Evolutionary conservation across 2,888 invertebrate genomes (phyloP), one percentile per base, ranked within the genome.

Genomic region (Athripsodes cinereus): DNA sequence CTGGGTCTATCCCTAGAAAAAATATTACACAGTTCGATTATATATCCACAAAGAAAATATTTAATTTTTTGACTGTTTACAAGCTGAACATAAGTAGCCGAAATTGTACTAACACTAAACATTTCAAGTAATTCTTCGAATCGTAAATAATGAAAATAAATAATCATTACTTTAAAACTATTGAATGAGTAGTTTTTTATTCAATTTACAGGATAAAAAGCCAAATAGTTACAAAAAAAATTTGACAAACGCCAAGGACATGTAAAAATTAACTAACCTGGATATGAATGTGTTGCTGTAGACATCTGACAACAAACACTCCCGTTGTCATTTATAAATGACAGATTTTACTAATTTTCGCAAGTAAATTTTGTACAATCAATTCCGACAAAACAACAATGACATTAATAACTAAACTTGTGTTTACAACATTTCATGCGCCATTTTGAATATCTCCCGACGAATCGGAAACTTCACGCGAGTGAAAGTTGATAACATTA

Each of bases 1-100:
- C 83, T 75, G 87, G 85, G 82, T 87, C 87, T 81, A 85, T 84
- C 83, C 87, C 88, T 87, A 73, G 56, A 82, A 82, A 62, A 66
- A 77, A 71, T n/a, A n/a, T n/a, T 40, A 3, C 5, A 8, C 40
- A 40, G 5, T 13, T 40, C 3, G 13, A 40, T 26, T 26, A 6
- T 10, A 26, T 10, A 26, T 6, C 10, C 26, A 26, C 26, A 26
- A 26, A 26, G 26, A 10, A 6, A 6, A 6, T 26, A 26, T 10
- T 6, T 10, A 3, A 26, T 26, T 10, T 26, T 26, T 10, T 6
- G 26, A 26, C 26, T 26, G 26, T 26, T 26, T 26, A 26, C 26
- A 26, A 26, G 26, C 26, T 26, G 26, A 26, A 26, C 26, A 26
- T 26, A 26, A 26, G 26, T 10, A 26, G 26, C 3, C 26, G 10